Base-by-base conservation (phyloP, 2,888 invertebrate species). In the Lottia gigantea region DNA sequence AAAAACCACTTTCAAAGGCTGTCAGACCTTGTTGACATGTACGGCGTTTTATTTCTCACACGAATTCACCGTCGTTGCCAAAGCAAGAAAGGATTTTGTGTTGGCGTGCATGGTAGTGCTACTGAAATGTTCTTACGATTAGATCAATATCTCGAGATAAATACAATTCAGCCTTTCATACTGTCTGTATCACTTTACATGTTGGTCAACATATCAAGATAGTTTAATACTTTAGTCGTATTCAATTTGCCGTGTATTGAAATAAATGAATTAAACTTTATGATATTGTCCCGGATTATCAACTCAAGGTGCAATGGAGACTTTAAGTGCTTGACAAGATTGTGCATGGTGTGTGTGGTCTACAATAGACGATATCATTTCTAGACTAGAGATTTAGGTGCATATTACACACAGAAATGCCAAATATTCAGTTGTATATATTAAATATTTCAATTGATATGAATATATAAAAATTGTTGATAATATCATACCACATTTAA, bases 11-110 rank as follows among this genome's bases (percentile, higher is more conserved):
- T 23, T 55, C 55, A 23, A 55, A 55, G 23, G 55, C 55, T 55
- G 55, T 55, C 55, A 55, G 55, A 55, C 55, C 55, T 23, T 23
- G 55, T 55, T 55, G 55, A 55, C 55, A 55, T 55, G 55, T 55
- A 23, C 12, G 55, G 55, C 19, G 55, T 55, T 55, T 55, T 55
- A 55, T 55, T 55, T 55, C 55, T 23, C 55, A 55, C 55, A 55
- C 55, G 55, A 55, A 55, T 23, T 14, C 12, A 55, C 11, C 55
- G 23, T 23, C 55, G 55, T 55, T 55, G 55, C 55, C 55, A 55
- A 55, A n/a, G 55, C 55, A 55, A 55, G 23, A 23, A 23, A 23
- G 19, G 55, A 23, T 55, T 23, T 23, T 55, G 55, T 19, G 19
- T 55, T 19, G 23, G 55, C 55, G 55, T 55, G 55, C 55, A 55